Base-by-base conservation (phyloP, 2,888 invertebrate genomes). In the Actias luna region DNA sequence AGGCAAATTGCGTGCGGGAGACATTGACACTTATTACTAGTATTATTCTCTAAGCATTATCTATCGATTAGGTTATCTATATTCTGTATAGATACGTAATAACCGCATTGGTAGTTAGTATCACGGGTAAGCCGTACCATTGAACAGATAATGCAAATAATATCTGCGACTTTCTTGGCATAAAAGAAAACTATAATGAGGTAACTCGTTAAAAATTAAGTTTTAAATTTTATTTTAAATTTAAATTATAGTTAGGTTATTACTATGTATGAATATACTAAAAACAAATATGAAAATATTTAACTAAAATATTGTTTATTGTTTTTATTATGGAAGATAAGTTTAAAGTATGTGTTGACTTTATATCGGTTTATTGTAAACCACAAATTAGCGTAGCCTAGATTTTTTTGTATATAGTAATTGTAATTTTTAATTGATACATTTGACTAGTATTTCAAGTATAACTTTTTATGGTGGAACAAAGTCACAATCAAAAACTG, bases 1-100 rank as follows among this genome's bases (percentile, higher is more conserved):
- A 80, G 65, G 73, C 75, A 73, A 71, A 72, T 67, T 77, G 74
- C 71, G 79, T 77, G 69, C 71, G 63, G 63, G 36, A 67, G 65
- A 69, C 74, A 71, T 73, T 78, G 70, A 74, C 76, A 65, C 69
- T 69, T 69, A 74, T 78, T 74, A 76, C 78, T 78, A 79, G 67
- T 76, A 73, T 77, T 60, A 73, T 78, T 80, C 39, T 27, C 59
- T 50, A 50, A 50, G 46, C 46, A 25, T 50, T 50, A 50, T 50
- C 46, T 50, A 50, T 50, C 46, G 46, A 50, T 12, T 50, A 22
- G 25, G 2, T 50, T 25, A 50, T 50, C 4, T 50, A 50, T 22
- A 50, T 50, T 50, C 46, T 25, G 25, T 50, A 22, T 50, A 50
- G 2, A 12, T 50, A 18, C 18, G 7, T 42, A 46, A 46, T 46